Percentiles rank a stretch among this genome's conserved stretches.
Conservation (phyloP, 2,888 invertebrate genomes). For the Aplocera efformata region DNA sequence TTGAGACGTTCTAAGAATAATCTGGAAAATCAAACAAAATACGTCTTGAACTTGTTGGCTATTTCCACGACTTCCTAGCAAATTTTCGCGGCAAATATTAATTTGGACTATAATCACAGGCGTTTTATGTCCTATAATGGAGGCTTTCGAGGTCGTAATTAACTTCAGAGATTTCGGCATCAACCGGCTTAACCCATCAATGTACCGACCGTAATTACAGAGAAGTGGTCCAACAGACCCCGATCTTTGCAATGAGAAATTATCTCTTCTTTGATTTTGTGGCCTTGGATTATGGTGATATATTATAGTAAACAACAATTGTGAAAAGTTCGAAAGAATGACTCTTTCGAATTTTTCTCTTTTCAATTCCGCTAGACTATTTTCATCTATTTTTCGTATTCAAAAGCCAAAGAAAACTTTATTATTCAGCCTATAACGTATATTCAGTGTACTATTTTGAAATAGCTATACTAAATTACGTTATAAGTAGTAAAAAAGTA, state of each 20-base stretch:
- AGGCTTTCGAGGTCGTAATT: slow-evolving; percentile 37
- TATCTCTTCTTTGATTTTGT: slow-evolving; percentile 7
- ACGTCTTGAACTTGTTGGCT: no score
- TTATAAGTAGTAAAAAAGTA: no score
- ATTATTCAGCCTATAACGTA: no score
- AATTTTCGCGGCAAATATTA: slow-evolving; percentile 31
- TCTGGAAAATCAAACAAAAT: slow-evolving; percentile 4
- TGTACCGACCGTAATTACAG: slow-evolving; percentile 31
- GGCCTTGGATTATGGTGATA: not conserved
- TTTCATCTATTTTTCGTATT: no score
- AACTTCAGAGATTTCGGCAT: slow-evolving; percentile 41
- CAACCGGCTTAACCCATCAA: slow-evolving; percentile 39
- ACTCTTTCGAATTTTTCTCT: no score
- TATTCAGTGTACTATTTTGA: no score
- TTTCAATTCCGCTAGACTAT: no score
- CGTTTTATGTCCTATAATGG: slow-evolving; percentile 25
- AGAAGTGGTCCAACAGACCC: slow-evolving; percentile 31
- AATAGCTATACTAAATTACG: no score
- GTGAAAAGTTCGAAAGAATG: no score
- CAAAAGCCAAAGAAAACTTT: no score
- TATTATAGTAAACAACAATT: no score
- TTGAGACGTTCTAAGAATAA: no score
- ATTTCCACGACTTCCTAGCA: slow-evolving; percentile 3
- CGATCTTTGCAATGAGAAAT: slow-evolving; percentile 14
- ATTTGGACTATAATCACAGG: slow-evolving; percentile 33